Conservation (phyloP, 2,797 vertebrate species). For the Phrynocephalus vlangalii region DNA sequence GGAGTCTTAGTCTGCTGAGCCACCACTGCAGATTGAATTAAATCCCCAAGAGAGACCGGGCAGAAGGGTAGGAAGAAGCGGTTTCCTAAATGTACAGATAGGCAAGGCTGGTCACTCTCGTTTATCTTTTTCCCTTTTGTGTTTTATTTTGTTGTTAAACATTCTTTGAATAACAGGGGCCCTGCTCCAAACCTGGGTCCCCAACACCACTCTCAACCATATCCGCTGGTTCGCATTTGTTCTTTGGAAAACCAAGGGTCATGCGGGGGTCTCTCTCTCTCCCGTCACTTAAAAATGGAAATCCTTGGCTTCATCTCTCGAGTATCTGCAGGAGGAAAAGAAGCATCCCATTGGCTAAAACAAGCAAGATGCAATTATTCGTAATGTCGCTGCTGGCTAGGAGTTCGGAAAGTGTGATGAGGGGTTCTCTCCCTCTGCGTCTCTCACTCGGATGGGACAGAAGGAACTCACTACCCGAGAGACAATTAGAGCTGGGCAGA, state of each 20-base stretch:
- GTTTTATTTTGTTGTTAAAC: neutral
- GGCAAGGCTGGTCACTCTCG: neutral
- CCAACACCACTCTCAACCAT: neutral
- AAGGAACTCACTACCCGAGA: neutral
- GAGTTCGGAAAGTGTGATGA: constrained; percentile 75
- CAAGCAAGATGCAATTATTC: constrained; percentile 51
- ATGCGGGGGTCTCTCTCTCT: neutral
- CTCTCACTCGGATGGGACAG: constrained; percentile 44
- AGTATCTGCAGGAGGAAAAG: too few species aligned
- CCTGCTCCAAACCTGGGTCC: neutral
- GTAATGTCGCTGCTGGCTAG: constrained; percentile 66
- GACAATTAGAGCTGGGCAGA: neutral
- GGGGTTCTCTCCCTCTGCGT: constrained; percentile 9
- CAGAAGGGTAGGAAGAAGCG: neutral
- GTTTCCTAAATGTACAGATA: too few species aligned
- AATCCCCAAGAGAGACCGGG: neutral
- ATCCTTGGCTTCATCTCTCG: neutral
- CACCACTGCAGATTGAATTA: too few species aligned
- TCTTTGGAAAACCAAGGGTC: neutral
- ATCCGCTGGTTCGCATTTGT: neutral
- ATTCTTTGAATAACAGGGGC: neutral
- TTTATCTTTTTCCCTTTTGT: neutral
- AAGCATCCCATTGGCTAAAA: neutral
- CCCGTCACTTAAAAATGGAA: neutral
- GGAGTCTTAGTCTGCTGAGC: too few species aligned